These are phyloP conservation scores for Ochotona curzoniae DNA, from an alignment of 2,113 vertebrate species.

Conservation along the genomic window DNA sequence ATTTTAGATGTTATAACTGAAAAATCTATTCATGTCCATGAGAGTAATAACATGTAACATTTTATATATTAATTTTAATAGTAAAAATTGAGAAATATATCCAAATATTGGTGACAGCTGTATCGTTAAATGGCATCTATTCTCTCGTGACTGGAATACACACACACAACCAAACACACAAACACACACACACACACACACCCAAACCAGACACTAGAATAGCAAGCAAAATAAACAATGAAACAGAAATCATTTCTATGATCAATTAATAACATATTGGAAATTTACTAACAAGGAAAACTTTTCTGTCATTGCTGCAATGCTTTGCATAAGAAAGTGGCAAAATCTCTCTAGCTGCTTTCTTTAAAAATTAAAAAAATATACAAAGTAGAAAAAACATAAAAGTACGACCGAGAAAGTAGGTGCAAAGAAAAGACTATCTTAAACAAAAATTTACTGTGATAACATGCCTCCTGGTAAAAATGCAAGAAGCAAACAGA, in stretches of 20 bases:
- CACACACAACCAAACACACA: neutral
- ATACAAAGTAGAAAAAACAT: too few species aligned
- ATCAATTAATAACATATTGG: neutral
- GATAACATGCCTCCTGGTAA: neutral
- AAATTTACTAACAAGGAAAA: neutral
- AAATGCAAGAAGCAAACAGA: neutral
- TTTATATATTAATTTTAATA: neutral
- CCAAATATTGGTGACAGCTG: neutral
- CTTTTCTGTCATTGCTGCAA: neutral
- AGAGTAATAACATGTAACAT: neutral
- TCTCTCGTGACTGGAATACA: neutral
- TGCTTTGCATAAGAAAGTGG: neutral
- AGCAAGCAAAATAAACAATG: neutral
- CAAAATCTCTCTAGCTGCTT: neutral
- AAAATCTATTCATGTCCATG: neutral
- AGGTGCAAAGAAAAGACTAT: neutral
- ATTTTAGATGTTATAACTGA: neutral
- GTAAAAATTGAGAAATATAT: neutral
- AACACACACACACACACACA: neutral
- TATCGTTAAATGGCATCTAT: neutral
- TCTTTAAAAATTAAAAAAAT: neutral
- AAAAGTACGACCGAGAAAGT: neutral
- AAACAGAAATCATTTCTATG: neutral
- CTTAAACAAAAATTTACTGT: neutral
- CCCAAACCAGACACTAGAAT: neutral